Evolutionary conservation across 2,113 vertebrate genomes (phyloP).

Genomic region (Diglossa brunneiventris): DNA sequence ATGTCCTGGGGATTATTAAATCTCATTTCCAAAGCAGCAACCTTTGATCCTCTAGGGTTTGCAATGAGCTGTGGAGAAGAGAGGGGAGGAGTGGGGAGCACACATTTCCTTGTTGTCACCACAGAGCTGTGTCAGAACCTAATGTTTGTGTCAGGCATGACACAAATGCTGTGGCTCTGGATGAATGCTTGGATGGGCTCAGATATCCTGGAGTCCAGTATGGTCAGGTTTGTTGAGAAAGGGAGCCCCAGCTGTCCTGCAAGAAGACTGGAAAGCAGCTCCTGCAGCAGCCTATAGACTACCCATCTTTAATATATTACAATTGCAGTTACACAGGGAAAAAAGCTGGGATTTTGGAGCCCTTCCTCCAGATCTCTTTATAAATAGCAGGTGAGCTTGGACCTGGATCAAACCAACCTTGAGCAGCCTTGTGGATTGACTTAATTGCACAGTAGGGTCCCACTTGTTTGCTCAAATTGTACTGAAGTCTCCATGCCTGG

Average conservation of each 20-base stretch:
- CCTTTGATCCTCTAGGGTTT: background rate
- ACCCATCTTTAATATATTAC: background rate
- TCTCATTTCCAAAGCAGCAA: background rate
- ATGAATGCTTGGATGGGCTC: background rate
- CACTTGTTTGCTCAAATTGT: background rate
- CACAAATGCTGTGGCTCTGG: background rate
- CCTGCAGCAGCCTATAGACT: background rate
- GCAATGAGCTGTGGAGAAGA: background rate
- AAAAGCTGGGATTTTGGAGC: background rate
- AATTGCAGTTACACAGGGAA: background rate
- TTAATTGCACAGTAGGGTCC: slow-evolving; percentile 24
- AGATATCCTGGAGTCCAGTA: background rate
- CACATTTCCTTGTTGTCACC: background rate
- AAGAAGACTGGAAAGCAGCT: background rate
- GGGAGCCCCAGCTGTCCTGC: background rate
- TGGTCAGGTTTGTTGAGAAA: background rate
- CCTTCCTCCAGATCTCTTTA: background rate
- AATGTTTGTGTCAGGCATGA: background rate
- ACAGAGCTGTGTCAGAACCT: background rate
- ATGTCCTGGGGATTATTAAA: background rate
- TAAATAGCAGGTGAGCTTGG: slow-evolving; percentile 40
- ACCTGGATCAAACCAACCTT: background rate
- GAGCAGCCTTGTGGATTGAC: background rate
- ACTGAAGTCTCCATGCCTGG: background rate
- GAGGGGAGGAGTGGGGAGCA: background rate